These are phyloP conservation scores for Venusia cambrica DNA, from an alignment of 2,888 invertebrate genomes.

Conservation along the genomic window DNA sequence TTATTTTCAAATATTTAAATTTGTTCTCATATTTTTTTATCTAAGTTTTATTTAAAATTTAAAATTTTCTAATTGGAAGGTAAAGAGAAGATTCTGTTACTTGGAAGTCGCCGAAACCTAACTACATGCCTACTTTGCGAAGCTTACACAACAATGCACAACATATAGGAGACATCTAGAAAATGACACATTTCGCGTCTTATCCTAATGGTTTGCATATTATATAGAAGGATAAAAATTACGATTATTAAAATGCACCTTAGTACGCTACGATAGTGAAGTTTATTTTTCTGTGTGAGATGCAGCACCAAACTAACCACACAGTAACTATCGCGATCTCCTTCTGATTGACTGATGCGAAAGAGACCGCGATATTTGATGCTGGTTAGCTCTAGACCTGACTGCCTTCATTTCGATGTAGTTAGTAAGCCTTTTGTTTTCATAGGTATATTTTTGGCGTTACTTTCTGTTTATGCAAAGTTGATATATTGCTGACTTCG, in stretches of 20 bases:
- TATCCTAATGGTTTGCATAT: constrained; percentile 66
- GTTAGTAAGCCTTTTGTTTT: constrained; percentile 19
- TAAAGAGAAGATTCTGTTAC: constrained; percentile 70
- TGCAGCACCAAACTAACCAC: constrained; percentile 13
- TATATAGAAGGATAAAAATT: constrained; percentile 72
- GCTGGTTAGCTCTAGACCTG: too few relatives aligned
- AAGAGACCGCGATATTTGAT: too few relatives aligned
- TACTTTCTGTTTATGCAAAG: constrained; percentile 35
- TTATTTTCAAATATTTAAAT: constrained; percentile 38
- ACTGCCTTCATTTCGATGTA: constrained; percentile 23
- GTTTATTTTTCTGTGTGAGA: constrained; percentile 50
- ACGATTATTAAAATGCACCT: constrained; percentile 75
- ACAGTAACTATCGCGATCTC: too few relatives aligned
- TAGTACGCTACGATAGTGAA: constrained; percentile 61
- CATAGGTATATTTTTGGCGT: constrained; percentile 44
- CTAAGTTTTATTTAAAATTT: constrained; percentile 52
- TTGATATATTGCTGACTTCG: constrained; percentile 47
- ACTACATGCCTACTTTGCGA: constrained; percentile 72
- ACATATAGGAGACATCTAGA: constrained; percentile 74
- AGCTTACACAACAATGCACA: constrained; percentile 73
- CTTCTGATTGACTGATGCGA: too few relatives aligned
- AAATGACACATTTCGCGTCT: constrained; percentile 63
- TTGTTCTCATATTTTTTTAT: constrained; percentile 59
- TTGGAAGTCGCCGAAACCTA: constrained; percentile 77
- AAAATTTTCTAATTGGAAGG: constrained; percentile 73